Evolutionary conservation across 1,140 invertebrate genomes (phyloP), one percentile per base, ranked within the genome.

Genomic region (Saccostrea glomerata): DNA sequence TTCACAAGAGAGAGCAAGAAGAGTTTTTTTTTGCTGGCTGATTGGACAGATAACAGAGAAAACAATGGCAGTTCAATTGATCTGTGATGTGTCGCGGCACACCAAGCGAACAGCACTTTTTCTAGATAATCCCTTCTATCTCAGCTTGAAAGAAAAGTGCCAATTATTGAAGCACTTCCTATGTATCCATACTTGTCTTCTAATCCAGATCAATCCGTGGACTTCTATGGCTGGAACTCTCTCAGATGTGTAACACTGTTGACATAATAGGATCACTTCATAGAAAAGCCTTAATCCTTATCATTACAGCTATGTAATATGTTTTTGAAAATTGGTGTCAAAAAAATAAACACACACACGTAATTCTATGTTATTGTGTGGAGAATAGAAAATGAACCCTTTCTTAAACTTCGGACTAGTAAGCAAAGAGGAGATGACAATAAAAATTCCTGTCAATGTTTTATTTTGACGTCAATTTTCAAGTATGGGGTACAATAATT

Each of bases 71-170:
- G 66, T 25, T 73, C 66, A 30, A 73, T 73, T 23, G 23, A 25
- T 73, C 66, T 23, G 66, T 25, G 66, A 73, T 73, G 25, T 73
- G 66, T 30, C 11, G 66, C 66, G 11, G 47, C n/a, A 30, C 66
- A 73, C 23, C 12, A 73, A 73, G 25, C 66, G 23, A 20, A 73
- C 66, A 73, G 66, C 66, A 73, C 66, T 73, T 60, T 73, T 60
- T 60, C 58, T 25, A 25, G 66, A 25, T 73, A 73, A 73, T 73
- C 66, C 66, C 66, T 11, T 25, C 66, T 73, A 73, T 73, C 25
- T 73, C 25, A 23, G 66, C 66, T 73, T 73, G 66, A 73, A 73
- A 73, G 66, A 73, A 66, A 73, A 73, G 23, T 73, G 66, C 66
- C 66, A 73, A 73, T 73, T 73, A 73, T 23, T 73, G 66, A 30